Conservation (phyloP, 2,888 invertebrate species). For the Dascillus cervinus region DNA sequence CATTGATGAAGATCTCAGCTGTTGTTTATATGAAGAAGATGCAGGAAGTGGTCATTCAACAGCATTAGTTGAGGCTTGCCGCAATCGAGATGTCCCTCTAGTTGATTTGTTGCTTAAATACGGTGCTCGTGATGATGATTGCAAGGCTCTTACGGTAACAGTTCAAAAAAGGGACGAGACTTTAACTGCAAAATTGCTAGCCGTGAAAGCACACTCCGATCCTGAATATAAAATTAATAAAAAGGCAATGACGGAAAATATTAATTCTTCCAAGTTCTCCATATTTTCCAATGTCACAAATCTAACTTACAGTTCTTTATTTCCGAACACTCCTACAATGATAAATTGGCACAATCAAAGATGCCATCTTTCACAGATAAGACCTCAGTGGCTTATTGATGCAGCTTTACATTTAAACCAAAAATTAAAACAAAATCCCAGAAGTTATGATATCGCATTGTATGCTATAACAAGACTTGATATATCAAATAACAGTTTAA, state of each 20-base stretch:
- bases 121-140: conserved; percentile 83
- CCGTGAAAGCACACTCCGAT: conserved; percentile 81
- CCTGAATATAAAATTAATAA: conserved; percentile 91
- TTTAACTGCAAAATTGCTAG: conserved; percentile 72
- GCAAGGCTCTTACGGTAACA: conserved; percentile 72
- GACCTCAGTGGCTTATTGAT: conserved; percentile 73
- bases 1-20: conserved; percentile 36
- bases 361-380: conserved; percentile 62
- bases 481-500: conserved; percentile 81
- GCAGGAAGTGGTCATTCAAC: conserved; percentile 45
- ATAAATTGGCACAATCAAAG: conserved; percentile 88
- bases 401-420: conserved; percentile 82
- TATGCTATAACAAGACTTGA: conserved; percentile 91
- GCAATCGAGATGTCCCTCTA: conserved; percentile 58
- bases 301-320: conserved; percentile 70
- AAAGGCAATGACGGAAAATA: conserved; percentile 65
- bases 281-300: conserved; percentile 47
- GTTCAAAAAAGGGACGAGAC: conserved; percentile 66
- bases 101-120: conserved; percentile 70
- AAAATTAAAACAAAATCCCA: conserved; percentile 62
- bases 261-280: conserved; percentile 47
- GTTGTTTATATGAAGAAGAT: conserved; percentile 44
- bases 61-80: conserved; percentile 62
- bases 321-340: conserved; percentile 78
- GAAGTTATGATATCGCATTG: conserved; percentile 61